Evolutionary conservation across 2,797 vertebrate species (phyloP).

Genomic region (Myiothlypis coronata): DNA sequence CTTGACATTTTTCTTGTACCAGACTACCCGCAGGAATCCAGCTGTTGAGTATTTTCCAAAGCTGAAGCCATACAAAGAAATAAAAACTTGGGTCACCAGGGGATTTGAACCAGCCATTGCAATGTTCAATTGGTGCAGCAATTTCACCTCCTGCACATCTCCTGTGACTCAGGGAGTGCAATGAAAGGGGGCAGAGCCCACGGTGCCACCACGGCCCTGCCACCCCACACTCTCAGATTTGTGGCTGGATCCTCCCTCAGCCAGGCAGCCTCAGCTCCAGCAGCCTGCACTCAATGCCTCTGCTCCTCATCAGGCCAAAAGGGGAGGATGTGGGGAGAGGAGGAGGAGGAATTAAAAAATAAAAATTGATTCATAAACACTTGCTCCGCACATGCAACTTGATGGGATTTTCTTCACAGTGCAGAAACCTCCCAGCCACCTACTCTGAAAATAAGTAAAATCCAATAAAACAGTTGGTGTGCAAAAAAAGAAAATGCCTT

Average conservation of each 20-base stretch:
- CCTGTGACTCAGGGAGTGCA: accelerated
- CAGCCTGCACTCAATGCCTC: not conserved
- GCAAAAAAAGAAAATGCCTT: not conserved
- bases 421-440: not conserved
- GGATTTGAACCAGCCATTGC: not conserved
- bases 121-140: not conserved
- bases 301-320: not conserved
- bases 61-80: not conserved
- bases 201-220: accelerated
- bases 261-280: not conserved
- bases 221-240: accelerated
- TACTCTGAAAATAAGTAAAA: not conserved
- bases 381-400: accelerated
- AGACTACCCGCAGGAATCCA: not conserved
- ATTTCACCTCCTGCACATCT: not conserved
- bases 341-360: not conserved
- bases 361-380: not conserved
- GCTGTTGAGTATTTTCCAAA: not conserved
- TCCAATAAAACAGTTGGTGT: not conserved
- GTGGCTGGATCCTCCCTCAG: accelerated
- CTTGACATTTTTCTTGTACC: not conserved
- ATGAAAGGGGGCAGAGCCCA: not conserved
- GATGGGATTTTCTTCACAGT: not conserved
- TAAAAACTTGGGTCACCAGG: not conserved
- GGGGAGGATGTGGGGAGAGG: not conserved